These are phyloP conservation scores for Ceyx margarethae DNA, from an alignment of 2,113 vertebrate genomes.

Conservation along the genomic window DNA sequence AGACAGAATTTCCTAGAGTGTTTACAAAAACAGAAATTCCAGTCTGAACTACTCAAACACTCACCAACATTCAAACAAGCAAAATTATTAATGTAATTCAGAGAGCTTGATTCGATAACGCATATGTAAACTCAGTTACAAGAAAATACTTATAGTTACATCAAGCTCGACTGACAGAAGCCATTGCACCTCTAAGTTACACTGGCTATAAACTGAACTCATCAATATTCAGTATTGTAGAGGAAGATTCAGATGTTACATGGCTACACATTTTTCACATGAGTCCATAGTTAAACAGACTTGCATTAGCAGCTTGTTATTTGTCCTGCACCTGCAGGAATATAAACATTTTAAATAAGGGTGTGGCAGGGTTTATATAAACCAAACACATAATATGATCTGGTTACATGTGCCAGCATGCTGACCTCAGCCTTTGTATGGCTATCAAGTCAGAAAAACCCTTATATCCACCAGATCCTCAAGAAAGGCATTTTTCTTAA, in stretches of 20 bases:
- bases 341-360: background rate
- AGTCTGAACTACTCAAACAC: background rate
- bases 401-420: background rate
- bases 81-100: background rate
- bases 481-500: background rate
- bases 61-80: background rate
- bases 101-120: background rate
- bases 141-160: background rate
- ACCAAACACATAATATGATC: rapidly evolving
- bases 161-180: background rate
- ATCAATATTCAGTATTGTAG: rapidly evolving
- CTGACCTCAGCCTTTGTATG: background rate
- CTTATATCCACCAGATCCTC: background rate
- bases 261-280: background rate
- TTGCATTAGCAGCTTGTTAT: rapidly evolving
- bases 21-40: background rate
- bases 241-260: background rate
- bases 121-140: background rate
- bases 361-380: background rate
- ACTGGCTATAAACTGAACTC: background rate
- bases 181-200: no score
- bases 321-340: background rate
- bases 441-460: background rate
- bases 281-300: background rate
- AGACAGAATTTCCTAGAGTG: background rate